Percentiles rank a stretch among this genome's conserved stretches.
Evolutionary conservation across 2,888 invertebrate genomes (phyloP).

Genomic region (Chloromyia formosa): DNA sequence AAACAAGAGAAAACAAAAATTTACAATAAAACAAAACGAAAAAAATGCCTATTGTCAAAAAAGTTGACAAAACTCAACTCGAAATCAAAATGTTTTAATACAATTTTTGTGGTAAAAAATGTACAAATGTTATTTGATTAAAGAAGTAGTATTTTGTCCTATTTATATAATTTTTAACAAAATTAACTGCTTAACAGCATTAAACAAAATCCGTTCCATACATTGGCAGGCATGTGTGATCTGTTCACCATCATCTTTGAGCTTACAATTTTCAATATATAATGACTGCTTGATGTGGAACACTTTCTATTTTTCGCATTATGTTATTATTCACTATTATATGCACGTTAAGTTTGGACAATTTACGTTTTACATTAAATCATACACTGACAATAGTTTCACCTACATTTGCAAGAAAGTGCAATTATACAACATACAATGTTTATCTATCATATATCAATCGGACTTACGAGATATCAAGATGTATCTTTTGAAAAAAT

Average conservation of each 20-base stretch:
- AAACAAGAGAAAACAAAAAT: constrained; percentile 2
- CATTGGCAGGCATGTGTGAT: no score
- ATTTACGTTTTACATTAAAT: no score
- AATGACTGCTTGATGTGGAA: not conserved
- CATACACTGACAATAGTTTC: no score
- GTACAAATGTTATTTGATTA: constrained; percentile 2
- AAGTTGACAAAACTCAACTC: not conserved
- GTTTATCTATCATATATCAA: no score
- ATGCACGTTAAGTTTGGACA: no score
- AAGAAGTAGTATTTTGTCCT: constrained; percentile 10
- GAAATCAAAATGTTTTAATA: not conserved
- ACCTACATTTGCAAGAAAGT: no score
- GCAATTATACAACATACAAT: no score
- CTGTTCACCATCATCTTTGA: not conserved
- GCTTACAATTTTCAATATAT: not conserved
- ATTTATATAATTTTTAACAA: not conserved
- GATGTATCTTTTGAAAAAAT: no score
- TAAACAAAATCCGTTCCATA: constrained; percentile 5
- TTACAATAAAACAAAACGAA: constrained; percentile 1
- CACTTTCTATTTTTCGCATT: no score
- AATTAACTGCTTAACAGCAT: constrained; percentile 12
- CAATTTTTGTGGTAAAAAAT: not conserved
- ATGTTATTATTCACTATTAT: not conserved
- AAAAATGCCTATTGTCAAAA: not conserved
- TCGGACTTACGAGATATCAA: no score